Conservation (phyloP, 2,888 invertebrate genomes). For the Hypolimnas misippus region DNA sequence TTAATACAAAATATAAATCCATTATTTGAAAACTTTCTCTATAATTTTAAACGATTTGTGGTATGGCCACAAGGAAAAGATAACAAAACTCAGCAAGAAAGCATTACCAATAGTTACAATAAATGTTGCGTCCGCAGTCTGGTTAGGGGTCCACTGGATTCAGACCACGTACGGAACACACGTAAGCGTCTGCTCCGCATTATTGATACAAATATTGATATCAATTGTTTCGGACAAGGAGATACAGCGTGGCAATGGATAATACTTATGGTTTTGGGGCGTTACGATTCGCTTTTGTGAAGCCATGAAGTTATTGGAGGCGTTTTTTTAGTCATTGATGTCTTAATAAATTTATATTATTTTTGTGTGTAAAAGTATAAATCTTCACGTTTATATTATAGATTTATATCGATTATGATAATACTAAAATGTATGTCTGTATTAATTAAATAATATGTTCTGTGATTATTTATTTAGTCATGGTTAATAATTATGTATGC, state of each 20-base stretch:
- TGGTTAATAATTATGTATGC: too few relatives aligned
- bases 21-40: too few relatives aligned
- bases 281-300: background rate
- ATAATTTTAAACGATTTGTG: background rate
- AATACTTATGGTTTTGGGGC: constrained; percentile 52
- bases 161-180: constrained; percentile 75
- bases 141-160: constrained; percentile 62
- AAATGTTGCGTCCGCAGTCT: constrained; percentile 57
- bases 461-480: too few relatives aligned
- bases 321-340: constrained; percentile 7
- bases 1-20: too few relatives aligned
- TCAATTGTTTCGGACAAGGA: constrained; percentile 81
- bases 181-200: constrained; percentile 79
- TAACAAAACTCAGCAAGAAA: constrained; percentile 48
- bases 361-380: too few relatives aligned
- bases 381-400: too few relatives aligned
- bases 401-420: too few relatives aligned
- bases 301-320: constrained; percentile 16
- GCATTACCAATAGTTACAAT: constrained; percentile 63
- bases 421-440: too few relatives aligned
- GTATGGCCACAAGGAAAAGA: constrained; percentile 38
- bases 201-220: constrained; percentile 84
- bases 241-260: constrained; percentile 71
- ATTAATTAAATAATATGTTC: too few relatives aligned
- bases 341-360: too few relatives aligned